phyloP scores from a whole-genome alignment of 2,888 invertebrate genomes.

The Nemotelus nigrinus region DNA sequence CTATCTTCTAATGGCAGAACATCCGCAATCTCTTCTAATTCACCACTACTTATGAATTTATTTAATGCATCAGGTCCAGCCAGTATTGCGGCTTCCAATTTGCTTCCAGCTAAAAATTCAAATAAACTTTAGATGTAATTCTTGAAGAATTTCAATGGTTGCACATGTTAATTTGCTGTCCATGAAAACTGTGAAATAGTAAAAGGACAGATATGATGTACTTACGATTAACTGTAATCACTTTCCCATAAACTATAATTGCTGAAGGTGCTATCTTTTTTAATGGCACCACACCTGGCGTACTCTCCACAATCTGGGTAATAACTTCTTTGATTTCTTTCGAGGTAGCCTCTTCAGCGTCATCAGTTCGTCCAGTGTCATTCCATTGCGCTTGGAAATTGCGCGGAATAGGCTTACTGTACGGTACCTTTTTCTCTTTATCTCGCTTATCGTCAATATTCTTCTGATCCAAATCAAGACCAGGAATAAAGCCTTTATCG shows the following conservation, averaged over 20 bases:
- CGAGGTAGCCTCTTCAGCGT: slow-evolving; percentile 64
- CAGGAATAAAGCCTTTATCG: slow-evolving; percentile 76
- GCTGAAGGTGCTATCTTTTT: slow-evolving; percentile 82
- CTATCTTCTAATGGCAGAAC: slow-evolving; percentile 76
- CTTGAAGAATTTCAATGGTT: no score
- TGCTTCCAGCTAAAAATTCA: slow-evolving; percentile 72
- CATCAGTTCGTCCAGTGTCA: slow-evolving; percentile 73
- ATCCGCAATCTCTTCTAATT: slow-evolving; percentile 82
- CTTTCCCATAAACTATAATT: slow-evolving; percentile 84
- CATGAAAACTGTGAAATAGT: no score
- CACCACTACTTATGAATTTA: slow-evolving; percentile 81
- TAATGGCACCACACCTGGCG: slow-evolving; percentile 81
- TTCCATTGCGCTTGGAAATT: slow-evolving; percentile 99
- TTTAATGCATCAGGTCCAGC: slow-evolving; percentile 82
- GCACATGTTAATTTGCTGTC: no score
- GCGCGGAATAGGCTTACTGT: slow-evolving; percentile 94
- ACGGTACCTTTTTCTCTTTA: slow-evolving; percentile 87
- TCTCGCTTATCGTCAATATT: slow-evolving; percentile 75
- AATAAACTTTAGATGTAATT: slow-evolving; percentile 5
- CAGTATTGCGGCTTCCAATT: slow-evolving; percentile 78
- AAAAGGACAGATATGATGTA: neutral
- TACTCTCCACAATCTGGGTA: slow-evolving; percentile 76
- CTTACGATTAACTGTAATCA: slow-evolving; percentile 78
- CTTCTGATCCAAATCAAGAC: slow-evolving; percentile 81
- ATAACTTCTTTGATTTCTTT: slow-evolving; percentile 73